Evolutionary conservation across 2,797 vertebrate species (phyloP).

Genomic region (Epinephelus malabaricus): DNA sequence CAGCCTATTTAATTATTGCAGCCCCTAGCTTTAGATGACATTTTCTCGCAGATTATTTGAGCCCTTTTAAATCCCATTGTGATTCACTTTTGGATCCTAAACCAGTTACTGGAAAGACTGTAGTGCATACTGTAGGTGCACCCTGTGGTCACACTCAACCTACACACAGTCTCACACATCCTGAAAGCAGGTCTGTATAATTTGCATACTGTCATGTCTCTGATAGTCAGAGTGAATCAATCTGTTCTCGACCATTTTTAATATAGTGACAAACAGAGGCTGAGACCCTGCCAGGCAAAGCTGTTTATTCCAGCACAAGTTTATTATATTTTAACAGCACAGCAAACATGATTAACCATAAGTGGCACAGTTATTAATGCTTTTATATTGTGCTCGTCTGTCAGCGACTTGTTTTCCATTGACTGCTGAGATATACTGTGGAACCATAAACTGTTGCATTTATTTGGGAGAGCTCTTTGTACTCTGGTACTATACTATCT

Average conservation of each 20-base stretch:
- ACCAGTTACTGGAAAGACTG: slow-evolving; percentile 12
- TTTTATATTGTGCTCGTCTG: slow-evolving; percentile 54
- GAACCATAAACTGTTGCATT: slow-evolving; percentile 58
- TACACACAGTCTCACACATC: slow-evolving; percentile 25
- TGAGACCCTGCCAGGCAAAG: slow-evolving; percentile 31
- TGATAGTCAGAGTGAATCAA: slow-evolving; percentile 23
- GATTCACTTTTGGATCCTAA: slow-evolving; percentile 8
- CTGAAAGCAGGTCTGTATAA: slow-evolving; percentile 16
- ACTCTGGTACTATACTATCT: slow-evolving; percentile 42
- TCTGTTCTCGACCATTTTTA: slow-evolving; percentile 35
- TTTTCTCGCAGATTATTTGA: slow-evolving; percentile 30
- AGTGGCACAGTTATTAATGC: slow-evolving; percentile 56
- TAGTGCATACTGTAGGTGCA: slow-evolving; percentile 7
- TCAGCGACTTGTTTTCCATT: slow-evolving; percentile 49
- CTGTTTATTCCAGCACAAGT: slow-evolving; percentile 46
- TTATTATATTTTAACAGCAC: slow-evolving; percentile 57
- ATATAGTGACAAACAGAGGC: slow-evolving; percentile 41
- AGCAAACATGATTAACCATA: slow-evolving; percentile 64
- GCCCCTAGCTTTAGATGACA: slow-evolving; percentile 13
- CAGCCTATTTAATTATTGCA: slow-evolving; percentile 6
- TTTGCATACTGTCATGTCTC: slow-evolving; percentile 46
- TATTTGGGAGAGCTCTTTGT: slow-evolving; percentile 45
- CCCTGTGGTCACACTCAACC: slow-evolving; percentile 25
- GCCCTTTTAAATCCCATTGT: slow-evolving; percentile 12
- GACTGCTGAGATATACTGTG: slow-evolving; percentile 35